Percentiles rank a stretch among this genome's conserved stretches.
These are phyloP conservation scores for Daphoenositta chrysoptera DNA, from an alignment of 2,113 vertebrate species.

Conservation along the genomic window DNA sequence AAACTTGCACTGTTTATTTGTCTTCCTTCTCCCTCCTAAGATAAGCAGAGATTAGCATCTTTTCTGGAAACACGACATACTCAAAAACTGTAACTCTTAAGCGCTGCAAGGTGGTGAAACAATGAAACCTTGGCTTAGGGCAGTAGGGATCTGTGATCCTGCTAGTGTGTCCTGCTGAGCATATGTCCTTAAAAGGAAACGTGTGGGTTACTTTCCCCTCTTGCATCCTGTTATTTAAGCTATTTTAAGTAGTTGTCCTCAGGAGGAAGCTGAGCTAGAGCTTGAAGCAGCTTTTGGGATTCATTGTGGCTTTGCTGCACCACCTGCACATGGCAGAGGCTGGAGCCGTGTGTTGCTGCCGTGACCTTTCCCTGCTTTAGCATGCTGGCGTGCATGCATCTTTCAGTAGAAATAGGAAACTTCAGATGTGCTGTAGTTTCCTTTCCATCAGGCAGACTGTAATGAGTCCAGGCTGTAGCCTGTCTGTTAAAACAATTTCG, in stretches of 20 bases:
- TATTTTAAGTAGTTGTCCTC: constrained; percentile 54
- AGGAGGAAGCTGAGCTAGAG: constrained; percentile 28
- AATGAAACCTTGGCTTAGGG: neutral
- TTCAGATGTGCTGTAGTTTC: constrained; percentile 40
- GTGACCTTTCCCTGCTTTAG: neutral
- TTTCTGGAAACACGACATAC: neutral
- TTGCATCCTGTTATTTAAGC: constrained; percentile 69
- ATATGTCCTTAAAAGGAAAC: constrained; percentile 58
- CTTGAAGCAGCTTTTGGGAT: constrained; percentile 12
- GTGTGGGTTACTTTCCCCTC: constrained; percentile 42
- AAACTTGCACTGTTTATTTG: neutral
- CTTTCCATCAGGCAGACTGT: constrained; percentile 7
- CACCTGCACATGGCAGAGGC: neutral
- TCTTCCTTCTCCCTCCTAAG: neutral
- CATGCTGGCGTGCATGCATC: neutral
- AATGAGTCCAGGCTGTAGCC: neutral
- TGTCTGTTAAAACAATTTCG: constrained; percentile 8
- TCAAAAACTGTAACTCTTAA: neutral
- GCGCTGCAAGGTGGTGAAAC: neutral
- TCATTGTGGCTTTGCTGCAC: neutral
- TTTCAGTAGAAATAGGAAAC: constrained; percentile 36
- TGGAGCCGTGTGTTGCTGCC: neutral
- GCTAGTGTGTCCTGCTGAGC: constrained; percentile 12
- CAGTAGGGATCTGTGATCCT: neutral
- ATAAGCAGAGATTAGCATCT: constrained; percentile 29